Base-by-base conservation (phyloP, 2,113 vertebrate species). In the Hipposideros armiger region DNA sequence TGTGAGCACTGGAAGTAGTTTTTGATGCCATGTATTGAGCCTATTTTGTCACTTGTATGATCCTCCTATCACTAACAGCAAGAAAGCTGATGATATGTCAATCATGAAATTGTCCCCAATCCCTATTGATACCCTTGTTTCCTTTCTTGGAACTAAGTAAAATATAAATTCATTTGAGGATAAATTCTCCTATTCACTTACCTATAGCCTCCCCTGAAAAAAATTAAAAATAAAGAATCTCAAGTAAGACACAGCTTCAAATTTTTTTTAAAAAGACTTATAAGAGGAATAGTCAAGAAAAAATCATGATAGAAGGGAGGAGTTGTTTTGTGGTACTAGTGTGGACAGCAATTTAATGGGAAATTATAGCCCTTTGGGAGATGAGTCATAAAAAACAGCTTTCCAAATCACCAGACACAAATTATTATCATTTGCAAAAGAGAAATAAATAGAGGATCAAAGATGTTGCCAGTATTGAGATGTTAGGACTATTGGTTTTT, bases 371-470 rank as follows among this genome's bases (percentile, higher is more conserved):
- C 45, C n/a, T 86, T 72, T 24, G 36, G 20, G 13, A 77, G 32
- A 42, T 94, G 58, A 72, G 47, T 66, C 90, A 85, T 91, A 56
- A 90, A 87, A 83, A 76, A 69, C 3, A 84, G 82, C 0, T 40
- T 88, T 87, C 22, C 54, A 97, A 89, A 91, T 95, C 72, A 89
- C 86, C 54, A 85, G 50, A 16, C 19, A 76, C 67, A 60, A 91
- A 76, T 85, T 93, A 84, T 78, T 50, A 92, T 64, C 45, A 76
- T 91, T 96, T 77, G 20, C 40, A 88, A 66, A 66, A 88, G 36
- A 88, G 4, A 93, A 84, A 85, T 69, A 60, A 66, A 76, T 14
- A 95, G 17, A 91, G 73, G 87, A 91, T 54, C 24, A 88, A 78
- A 60, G 26, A n/a, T 52, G 52, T 47, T 87, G 36, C 50, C 76